Conservation (phyloP, 2,888 invertebrate species). For the Frankliniella fusca region DNA sequence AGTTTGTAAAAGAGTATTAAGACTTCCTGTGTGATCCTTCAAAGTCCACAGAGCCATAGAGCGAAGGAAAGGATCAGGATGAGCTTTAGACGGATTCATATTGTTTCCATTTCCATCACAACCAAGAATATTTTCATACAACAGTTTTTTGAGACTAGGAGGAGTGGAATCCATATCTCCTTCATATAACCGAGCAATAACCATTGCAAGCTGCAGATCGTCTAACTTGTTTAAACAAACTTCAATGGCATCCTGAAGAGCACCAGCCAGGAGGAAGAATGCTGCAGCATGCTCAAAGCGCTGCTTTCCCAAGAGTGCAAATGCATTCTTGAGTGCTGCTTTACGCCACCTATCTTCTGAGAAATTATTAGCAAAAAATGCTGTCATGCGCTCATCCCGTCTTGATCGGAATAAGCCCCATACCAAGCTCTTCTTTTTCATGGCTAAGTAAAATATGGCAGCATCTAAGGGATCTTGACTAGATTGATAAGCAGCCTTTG, state of each 20-base stretch:
- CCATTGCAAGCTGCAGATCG: constrained; percentile 92
- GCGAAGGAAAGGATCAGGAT: constrained; percentile 94
- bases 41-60: constrained; percentile 98
- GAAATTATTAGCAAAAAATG: constrained; percentile 95
- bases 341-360: constrained; percentile 90
- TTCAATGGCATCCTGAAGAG: constrained; percentile 92
- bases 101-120: constrained; percentile 63
- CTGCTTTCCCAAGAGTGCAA: constrained; percentile 81
- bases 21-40: constrained; percentile 81
- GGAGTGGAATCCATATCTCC: constrained; percentile 67
- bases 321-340: constrained; percentile 97
- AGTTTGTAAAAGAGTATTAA: constrained; percentile 76
- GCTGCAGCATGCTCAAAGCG: constrained; percentile 97
- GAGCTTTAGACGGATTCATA: constrained; percentile 67
- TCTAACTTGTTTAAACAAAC: constrained; percentile 85
- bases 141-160: constrained; percentile 65
- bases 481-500: constrained; percentile 86
- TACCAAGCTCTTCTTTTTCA: constrained; percentile 94
- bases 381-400: constrained; percentile 85
- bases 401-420: constrained; percentile 92
- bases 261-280: constrained; percentile 93
- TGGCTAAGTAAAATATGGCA: constrained; percentile 93
- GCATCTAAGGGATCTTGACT: constrained; percentile 96
- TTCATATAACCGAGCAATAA: constrained; percentile 88
- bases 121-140: constrained; percentile 61